Base-by-base conservation (phyloP, 2,113 vertebrate genomes). In the Arizona elegans region DNA sequence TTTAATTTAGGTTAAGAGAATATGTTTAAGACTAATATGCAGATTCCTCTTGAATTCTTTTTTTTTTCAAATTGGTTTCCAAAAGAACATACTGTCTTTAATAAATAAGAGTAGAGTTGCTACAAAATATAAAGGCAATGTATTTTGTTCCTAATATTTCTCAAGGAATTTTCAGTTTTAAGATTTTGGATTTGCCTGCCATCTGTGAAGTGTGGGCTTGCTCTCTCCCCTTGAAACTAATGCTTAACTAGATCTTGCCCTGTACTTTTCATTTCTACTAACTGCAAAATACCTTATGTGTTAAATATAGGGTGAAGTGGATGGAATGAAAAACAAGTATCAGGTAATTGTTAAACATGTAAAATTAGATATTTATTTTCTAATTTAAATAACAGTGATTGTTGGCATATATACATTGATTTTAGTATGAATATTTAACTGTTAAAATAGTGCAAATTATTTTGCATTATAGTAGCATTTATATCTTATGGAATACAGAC, bases 281-380 rank as follows among this genome's bases (percentile, higher is more conserved):
- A 93, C 89, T 93, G 88, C 92, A 86, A 93, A 93, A 93, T 93
- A 86, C 92, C 92, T 93, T 93, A 93, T 93, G 92, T 93, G 75
- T 93, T 93, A 93, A 93, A 93, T 93, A 93, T 93, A 93, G 92
- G 92, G 92, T 65, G 92, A 93, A 93, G 92, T 93, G 92, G 92
- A 86, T 93, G 92, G 89, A 93, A 93, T 90, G 92, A 93, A 93
- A 93, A 90, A 90, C 92, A 93, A 93, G 92, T 93, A 93, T 93
- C 92, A 93, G 92, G 92, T 93, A 93, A 93, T 85, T 93, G 92
- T 90, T 90, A 93, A 86, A 93, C 47, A 54, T 93, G 89, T 93
- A 87, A 93, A 87, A 90, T 65, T 59, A 93, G 92, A 92, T 93
- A 52, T 89, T 70, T 92, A 23, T 90, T 93, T 43, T 86, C 62